Percentiles rank a stretch among this genome's conserved stretches.
Conservation (phyloP, 1,140 invertebrate genomes). For the Limonius californicus region DNA sequence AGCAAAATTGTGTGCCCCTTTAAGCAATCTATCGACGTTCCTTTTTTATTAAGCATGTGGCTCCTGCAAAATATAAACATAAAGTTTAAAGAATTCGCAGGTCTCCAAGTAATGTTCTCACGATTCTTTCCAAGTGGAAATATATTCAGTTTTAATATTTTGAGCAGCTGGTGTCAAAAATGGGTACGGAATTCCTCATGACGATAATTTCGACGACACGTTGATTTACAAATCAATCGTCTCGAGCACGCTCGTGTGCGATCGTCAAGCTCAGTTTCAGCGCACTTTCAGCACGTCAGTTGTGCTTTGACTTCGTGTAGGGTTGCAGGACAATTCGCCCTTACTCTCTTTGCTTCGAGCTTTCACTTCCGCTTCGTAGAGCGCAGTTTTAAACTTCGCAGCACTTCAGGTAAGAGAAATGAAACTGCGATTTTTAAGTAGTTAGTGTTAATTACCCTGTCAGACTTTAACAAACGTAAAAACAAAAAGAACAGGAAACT, state of each 20-base stretch:
- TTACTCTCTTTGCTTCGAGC: background rate
- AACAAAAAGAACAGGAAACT: too few species aligned
- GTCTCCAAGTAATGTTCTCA: too few species aligned
- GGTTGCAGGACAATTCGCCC: background rate
- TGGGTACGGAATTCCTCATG: background rate
- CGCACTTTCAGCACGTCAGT: constrained; percentile 15
- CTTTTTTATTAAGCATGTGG: too few species aligned
- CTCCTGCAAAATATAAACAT: too few species aligned
- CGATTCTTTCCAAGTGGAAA: too few species aligned
- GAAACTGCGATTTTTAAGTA: too few species aligned
- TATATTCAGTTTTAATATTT: too few species aligned
- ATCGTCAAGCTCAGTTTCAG: constrained; percentile 18
- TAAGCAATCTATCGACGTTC: too few species aligned
- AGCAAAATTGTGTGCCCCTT: too few species aligned
- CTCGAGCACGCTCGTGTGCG: constrained; percentile 16
- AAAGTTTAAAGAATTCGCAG: too few species aligned
- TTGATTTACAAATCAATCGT: background rate
- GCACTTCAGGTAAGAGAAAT: background rate
- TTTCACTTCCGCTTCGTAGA: constrained; percentile 1
- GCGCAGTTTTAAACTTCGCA: constrained; percentile 1
- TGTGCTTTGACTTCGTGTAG: constrained; percentile 16
- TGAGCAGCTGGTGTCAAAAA: background rate
- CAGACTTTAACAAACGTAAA: too few species aligned
- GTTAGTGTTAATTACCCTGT: too few species aligned
- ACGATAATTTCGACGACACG: background rate